These are phyloP conservation scores for Climacteris rufus DNA, from an alignment of 2,113 vertebrate species.

Conservation along the genomic window DNA sequence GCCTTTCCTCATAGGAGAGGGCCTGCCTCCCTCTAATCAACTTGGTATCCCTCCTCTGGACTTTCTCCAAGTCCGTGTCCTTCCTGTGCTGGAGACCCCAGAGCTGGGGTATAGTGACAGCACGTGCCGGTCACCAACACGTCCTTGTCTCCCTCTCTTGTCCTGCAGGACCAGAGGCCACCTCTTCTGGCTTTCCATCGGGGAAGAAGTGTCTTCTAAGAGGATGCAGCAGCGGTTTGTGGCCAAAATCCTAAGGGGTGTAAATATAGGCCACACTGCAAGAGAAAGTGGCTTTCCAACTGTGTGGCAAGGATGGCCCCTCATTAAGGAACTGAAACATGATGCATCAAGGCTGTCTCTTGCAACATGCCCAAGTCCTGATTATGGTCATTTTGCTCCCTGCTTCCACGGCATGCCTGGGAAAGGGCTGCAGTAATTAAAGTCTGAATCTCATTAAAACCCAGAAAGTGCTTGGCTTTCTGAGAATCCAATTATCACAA, in stretches of 20 bases:
- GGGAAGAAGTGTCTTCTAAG: not conserved
- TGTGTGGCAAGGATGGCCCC: constrained; percentile 9
- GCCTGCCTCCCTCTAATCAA: not conserved
- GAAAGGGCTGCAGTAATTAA: constrained; percentile 60
- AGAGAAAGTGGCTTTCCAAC: not conserved
- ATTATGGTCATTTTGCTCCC: constrained; percentile 54
- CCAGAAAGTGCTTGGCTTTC: constrained; percentile 58
- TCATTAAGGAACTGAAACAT: constrained; percentile 12
- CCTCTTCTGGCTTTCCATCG: not conserved
- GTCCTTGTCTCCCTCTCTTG: not conserved
- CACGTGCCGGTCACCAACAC: fast-evolving
- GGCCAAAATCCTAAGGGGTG: not conserved
- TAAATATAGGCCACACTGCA: not conserved
- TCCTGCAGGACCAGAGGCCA: not conserved
- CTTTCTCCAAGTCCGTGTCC: not conserved
- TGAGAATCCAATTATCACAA: constrained; percentile 62
- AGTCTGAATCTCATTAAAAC: constrained; percentile 60
- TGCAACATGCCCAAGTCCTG: constrained; percentile 19
- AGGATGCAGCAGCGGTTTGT: not conserved
- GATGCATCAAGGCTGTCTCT: not conserved
- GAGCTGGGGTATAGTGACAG: not conserved
- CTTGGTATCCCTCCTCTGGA: not conserved
- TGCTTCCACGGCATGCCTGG: constrained; percentile 36
- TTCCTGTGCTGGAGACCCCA: not conserved
- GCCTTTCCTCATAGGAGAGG: not conserved